Evolutionary conservation across 2,113 vertebrate genomes (phyloP).

Genomic region (Chaetodon auriga): DNA sequence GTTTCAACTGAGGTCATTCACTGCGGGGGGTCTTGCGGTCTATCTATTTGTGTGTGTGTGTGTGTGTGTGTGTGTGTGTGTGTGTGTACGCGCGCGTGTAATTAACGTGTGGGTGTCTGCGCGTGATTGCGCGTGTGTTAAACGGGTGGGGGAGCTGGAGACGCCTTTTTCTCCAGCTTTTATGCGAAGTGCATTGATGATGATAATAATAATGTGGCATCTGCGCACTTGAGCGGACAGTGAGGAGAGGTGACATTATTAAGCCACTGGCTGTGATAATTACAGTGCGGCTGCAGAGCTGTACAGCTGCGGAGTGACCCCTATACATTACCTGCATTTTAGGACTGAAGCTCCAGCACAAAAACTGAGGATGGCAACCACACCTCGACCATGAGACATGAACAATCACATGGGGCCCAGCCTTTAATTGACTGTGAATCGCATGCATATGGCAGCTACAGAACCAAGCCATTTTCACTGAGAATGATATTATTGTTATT

Average conservation of each 20-base stretch:
- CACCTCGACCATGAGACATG: slow-evolving; percentile 72
- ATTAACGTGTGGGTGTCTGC: slow-evolving; percentile 43
- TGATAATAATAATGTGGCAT: slow-evolving; percentile 47
- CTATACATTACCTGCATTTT: slow-evolving; percentile 57
- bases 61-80: slow-evolving; percentile 47
- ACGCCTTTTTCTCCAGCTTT: slow-evolving; percentile 65
- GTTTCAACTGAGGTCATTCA: slow-evolving; percentile 73
- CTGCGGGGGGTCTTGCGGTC: slow-evolving; percentile 58
- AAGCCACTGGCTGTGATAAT: slow-evolving; percentile 43
- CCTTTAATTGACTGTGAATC: slow-evolving; percentile 54
- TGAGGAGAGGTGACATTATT: slow-evolving; percentile 60
- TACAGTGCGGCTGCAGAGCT: slow-evolving; percentile 39
- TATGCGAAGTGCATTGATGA: slow-evolving; percentile 52
- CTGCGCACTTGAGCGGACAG: slow-evolving; percentile 34
- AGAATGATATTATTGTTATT: not conserved
- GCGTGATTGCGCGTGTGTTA: slow-evolving; percentile 30
- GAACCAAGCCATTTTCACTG: not conserved
- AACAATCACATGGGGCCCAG: slow-evolving; percentile 61
- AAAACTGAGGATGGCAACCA: slow-evolving; percentile 72
- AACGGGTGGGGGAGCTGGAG: slow-evolving; percentile 43
- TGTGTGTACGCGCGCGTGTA: slow-evolving; percentile 43
- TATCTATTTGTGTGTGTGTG: not conserved
- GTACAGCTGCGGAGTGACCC: slow-evolving; percentile 54
- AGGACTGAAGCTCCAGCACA: slow-evolving; percentile 29
- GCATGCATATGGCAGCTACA: slow-evolving; percentile 27